A percentile compares a stretch with the other conserved stretches of the same genome.
Evolutionary conservation across 2,888 invertebrate genomes (phyloP).

Genomic region (Chalcis sispes): DNA sequence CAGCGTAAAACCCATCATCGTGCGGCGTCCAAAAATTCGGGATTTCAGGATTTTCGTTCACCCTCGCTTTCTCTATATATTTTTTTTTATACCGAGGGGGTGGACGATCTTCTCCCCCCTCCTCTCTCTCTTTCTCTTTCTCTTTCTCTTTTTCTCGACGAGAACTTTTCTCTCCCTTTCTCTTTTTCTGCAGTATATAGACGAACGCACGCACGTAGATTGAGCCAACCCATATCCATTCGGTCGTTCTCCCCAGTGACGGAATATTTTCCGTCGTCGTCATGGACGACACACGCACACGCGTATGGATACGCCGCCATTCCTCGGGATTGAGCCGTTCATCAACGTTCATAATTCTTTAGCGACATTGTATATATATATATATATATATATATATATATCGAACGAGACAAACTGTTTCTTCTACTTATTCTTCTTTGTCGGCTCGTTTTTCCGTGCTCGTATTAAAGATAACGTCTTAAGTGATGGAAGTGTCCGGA

Average conservation of each 20-base stretch:
- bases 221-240: neutral
- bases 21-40: constrained; percentile 1
- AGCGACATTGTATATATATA: too few relatives aligned
- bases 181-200: neutral
- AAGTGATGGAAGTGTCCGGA: too few relatives aligned
- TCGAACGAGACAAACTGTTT: constrained; percentile 42
- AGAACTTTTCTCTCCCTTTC: constrained; percentile 1
- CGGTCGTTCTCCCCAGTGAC: constrained; percentile 12
- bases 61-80: constrained; percentile 25
- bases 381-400: too few relatives aligned
- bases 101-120: neutral
- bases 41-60: neutral
- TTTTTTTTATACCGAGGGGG: neutral
- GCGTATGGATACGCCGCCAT: constrained; percentile 36
- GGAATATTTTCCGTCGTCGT: constrained; percentile 31
- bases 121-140: neutral
- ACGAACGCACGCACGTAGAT: neutral
- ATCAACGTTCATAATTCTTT: constrained; percentile 47
- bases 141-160: neutral
- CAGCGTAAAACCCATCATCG: too few relatives aligned
- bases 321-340: constrained; percentile 44
- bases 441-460: constrained; percentile 13
- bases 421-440: too few relatives aligned
- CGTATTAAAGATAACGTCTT: too few relatives aligned
- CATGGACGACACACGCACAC: too few relatives aligned